phyloP scores from a whole-genome alignment of 2,797 vertebrate species.

The Rousettus madagascariensis region DNA sequence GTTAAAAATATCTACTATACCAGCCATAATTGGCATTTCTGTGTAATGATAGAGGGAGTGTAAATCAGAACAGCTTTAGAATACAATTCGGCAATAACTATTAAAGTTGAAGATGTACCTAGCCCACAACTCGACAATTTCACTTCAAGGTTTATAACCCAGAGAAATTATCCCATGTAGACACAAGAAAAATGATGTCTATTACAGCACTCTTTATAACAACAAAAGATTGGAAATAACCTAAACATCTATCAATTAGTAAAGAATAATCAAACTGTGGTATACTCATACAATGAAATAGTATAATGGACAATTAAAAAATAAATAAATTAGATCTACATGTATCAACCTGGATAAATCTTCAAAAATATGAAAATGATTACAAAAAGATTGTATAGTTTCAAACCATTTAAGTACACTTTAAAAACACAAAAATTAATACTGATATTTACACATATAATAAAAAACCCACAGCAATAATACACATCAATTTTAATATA shows the following conservation, averaged over 20 bases:
- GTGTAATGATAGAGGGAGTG: background rate
- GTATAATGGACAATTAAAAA: background rate
- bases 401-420: background rate
- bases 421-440: background rate
- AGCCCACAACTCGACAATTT: background rate
- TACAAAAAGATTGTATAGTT: background rate
- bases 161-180: background rate
- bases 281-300: background rate
- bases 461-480: background rate
- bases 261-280: background rate
- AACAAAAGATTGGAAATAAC: background rate
- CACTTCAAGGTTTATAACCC: background rate
- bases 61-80: slow-evolving; percentile 19
- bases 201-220: background rate
- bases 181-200: background rate
- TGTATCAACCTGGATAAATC: background rate
- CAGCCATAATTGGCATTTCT: background rate
- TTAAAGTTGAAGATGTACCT: background rate
- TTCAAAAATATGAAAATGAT: background rate
- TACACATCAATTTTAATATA: background rate
- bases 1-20: background rate
- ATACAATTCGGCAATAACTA: background rate
- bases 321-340: background rate
- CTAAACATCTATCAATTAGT: background rate
- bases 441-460: background rate